Base-by-base conservation (phyloP, 92 coral and sea anemone genomes). In the Palythoa grandis region DNA sequence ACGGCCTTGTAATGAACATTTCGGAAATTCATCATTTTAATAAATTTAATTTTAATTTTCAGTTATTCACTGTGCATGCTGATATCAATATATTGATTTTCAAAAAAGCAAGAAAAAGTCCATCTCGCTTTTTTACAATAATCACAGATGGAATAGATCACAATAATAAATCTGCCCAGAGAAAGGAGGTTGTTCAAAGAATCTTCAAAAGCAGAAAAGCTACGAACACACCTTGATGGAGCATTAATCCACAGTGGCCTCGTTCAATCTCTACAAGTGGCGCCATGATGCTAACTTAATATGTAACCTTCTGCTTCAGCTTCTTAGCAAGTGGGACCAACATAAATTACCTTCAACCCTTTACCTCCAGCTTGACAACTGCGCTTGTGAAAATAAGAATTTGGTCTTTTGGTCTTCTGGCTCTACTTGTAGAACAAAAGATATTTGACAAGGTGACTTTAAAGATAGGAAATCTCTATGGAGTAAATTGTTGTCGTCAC, bases 211-310 rank as follows among this genome's bases (percentile, higher is more conserved):
- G 2, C 70, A 11, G 70, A 10, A 25, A 90, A 82, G 79, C 73
- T 86, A 0, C 71, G 87, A 10, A 90, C 92, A 25, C 94, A 93
- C 23, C 91, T 87, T 24, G 93, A 84, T 72, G 93, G 94, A 1
- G 77, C 86, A 3, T 74, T 89, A 0, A 61, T 91, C 52, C 94
- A 91, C 82, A 89, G 52, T 38, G 61, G 92, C 91, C 2, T 70
- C 82, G 1, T 93, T 93, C 74, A 93, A 93, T 35, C 72, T 72
- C 22, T 87, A 83, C 40, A 91, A 93, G 57, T 89, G 84, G 76
- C 90, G 88, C 0, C 96, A 89, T 89, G 94, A 91, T 77, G 71
- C 94, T 11, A 93, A 93, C 25, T 66, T 88, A 20, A 93, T 92
- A 1, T 83, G 84, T 35, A 84, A 82, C n/a, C 89, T 91, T 24